phyloP scores from a whole-genome alignment of 2,113 vertebrate genomes.

The Phocoena phocoena region DNA sequence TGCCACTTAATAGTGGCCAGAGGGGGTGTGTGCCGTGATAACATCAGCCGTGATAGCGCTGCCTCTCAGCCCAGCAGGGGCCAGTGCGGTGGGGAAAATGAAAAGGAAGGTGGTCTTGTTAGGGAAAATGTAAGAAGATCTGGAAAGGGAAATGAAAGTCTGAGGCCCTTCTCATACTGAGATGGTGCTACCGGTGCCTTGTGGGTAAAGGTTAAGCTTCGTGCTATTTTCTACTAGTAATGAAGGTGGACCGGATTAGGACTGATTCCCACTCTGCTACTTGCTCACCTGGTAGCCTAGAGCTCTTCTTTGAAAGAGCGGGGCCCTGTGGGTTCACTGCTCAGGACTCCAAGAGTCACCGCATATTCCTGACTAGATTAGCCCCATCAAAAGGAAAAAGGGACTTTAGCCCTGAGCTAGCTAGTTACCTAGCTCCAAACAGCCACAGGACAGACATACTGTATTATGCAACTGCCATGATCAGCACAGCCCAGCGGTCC shows the following conservation, averaged over 20 bases:
- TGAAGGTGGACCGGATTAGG: neutral
- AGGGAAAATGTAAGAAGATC: conserved; percentile 51
- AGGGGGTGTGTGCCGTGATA: conserved; percentile 63
- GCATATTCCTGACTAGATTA: neutral
- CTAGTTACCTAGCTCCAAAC: neutral
- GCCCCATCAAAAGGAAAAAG: neutral
- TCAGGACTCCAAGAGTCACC: neutral
- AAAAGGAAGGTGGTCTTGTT: conserved; percentile 64
- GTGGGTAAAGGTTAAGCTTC: neutral
- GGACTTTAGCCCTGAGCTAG: neutral
- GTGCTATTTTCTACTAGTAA: conserved; percentile 21
- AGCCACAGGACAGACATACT: neutral
- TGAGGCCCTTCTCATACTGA: neutral
- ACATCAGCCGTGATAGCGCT: conserved; percentile 63
- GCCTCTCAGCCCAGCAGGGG: conserved; percentile 61
- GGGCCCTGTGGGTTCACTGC: neutral
- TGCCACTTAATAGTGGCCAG: conserved; percentile 77
- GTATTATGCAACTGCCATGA: neutral
- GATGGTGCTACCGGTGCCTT: neutral
- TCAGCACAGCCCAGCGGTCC: neutral
- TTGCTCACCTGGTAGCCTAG: neutral
- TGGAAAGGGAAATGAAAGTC: conserved; percentile 51
- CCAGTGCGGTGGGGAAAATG: conserved; percentile 58
- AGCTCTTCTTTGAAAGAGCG: conserved; percentile 20
- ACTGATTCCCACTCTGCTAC: neutral